Evolutionary conservation across 2,113 vertebrate species (phyloP).

Genomic region (Dolichallabes microphthalmus): DNA sequence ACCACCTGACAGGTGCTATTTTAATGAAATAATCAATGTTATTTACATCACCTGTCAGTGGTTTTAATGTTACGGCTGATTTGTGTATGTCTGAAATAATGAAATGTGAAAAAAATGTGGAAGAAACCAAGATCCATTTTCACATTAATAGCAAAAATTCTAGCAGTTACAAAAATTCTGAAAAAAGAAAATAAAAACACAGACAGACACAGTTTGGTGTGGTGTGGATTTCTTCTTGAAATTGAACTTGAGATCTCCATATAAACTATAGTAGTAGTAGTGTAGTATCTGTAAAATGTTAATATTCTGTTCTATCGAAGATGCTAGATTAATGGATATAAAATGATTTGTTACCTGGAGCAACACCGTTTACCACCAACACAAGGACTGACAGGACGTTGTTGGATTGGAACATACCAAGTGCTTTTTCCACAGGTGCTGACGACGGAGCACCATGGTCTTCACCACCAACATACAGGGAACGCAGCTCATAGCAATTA

Average conservation of each 20-base stretch:
- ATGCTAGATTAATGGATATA: not conserved
- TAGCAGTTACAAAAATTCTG: not conserved
- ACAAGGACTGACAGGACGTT: not conserved
- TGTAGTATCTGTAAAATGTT: not conserved
- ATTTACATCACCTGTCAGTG: too few species aligned
- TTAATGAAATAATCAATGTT: too few species aligned
- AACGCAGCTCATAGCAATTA: slow-evolving; percentile 90
- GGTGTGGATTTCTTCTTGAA: not conserved
- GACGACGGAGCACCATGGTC: slow-evolving; percentile 88
- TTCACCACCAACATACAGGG: slow-evolving; percentile 96
- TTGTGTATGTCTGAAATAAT: not conserved
- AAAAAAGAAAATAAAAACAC: not conserved
- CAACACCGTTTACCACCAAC: not conserved
- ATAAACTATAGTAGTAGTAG: not conserved
- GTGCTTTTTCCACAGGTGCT: slow-evolving; percentile 87
- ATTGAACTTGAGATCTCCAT: not conserved
- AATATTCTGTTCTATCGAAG: not conserved
- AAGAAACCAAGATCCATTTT: not conserved
- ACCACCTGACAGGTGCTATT: too few species aligned
- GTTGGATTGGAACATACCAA: slow-evolving; percentile 79
- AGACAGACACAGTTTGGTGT: not conserved
- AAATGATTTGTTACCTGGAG: not conserved
- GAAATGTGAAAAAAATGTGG: not conserved
- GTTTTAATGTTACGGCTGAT: too few species aligned
- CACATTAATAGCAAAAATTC: too few species aligned